Evolutionary conservation across 2,797 vertebrate species (phyloP).

Genomic region (Syndactyla subalaris): DNA sequence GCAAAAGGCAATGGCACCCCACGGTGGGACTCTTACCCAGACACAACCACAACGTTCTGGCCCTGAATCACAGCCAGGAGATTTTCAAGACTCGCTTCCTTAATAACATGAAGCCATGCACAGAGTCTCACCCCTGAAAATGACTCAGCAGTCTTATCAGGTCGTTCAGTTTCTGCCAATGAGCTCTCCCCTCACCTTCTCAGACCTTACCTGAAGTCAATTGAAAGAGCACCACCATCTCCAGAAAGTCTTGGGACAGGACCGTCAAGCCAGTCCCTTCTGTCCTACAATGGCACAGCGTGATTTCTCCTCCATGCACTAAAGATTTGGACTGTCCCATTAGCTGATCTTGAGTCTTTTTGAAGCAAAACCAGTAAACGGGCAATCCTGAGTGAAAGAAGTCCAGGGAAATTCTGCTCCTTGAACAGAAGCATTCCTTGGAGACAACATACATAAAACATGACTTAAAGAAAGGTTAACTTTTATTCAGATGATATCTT

Average conservation of each 20-base stretch:
- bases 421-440: neutral
- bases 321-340: neutral
- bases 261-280: neutral
- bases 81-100: neutral
- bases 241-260: neutral
- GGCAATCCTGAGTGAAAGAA: neutral
- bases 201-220: neutral
- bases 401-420: neutral
- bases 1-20: neutral
- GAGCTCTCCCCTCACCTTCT: neutral
- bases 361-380: neutral
- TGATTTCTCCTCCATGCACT: neutral
- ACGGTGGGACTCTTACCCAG: neutral
- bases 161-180: neutral
- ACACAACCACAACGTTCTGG: neutral
- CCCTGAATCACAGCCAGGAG: neutral
- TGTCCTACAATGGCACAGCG: neutral
- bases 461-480: neutral
- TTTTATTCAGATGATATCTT: constrained; percentile 44
- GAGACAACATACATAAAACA: neutral
- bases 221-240: neutral
- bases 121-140: neutral
- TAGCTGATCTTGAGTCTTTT: neutral
- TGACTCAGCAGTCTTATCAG: neutral
- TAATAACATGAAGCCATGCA: neutral